Evolutionary conservation across 2,797 vertebrate genomes (phyloP).

Genomic region (Malurus splendens): DNA sequence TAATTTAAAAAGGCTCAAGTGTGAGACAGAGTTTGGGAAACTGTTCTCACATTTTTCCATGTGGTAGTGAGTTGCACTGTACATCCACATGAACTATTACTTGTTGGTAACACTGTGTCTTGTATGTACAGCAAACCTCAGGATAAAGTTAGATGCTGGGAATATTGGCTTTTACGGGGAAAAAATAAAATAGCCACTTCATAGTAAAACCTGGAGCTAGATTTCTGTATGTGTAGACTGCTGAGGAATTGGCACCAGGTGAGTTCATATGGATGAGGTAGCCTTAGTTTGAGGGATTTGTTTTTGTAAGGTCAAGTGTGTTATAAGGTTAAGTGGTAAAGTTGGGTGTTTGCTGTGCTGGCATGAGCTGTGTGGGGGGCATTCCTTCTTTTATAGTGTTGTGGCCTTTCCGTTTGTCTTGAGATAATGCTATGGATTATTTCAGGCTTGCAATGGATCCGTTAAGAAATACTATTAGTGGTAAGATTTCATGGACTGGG

Average conservation of each 20-base stretch:
- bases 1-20: background rate
- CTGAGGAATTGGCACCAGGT: background rate
- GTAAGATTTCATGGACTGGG: too few species aligned
- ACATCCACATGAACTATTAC: rapidly evolving
- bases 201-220: background rate
- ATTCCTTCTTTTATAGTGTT: rapidly evolving
- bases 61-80: background rate
- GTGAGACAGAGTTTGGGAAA: background rate
- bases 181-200: background rate
- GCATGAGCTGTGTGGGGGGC: rapidly evolving
- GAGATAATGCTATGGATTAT: rapidly evolving
- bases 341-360: background rate
- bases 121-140: background rate
- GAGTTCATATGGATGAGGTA: too few species aligned
- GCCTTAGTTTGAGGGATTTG: background rate
- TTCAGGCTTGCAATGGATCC: background rate
- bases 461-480: rapidly evolving
- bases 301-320: too few species aligned
- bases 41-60: background rate
- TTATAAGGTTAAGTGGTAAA: background rate
- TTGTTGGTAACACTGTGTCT: background rate
- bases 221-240: background rate
- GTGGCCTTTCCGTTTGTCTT: background rate
- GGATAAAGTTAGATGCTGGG: background rate
- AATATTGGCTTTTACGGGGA: background rate